A percentile compares a stretch with the other conserved stretches of the same genome.
These are phyloP conservation scores for Muntiacus reevesi DNA, from an alignment of 2,113 vertebrate species.

Conservation along the genomic window DNA sequence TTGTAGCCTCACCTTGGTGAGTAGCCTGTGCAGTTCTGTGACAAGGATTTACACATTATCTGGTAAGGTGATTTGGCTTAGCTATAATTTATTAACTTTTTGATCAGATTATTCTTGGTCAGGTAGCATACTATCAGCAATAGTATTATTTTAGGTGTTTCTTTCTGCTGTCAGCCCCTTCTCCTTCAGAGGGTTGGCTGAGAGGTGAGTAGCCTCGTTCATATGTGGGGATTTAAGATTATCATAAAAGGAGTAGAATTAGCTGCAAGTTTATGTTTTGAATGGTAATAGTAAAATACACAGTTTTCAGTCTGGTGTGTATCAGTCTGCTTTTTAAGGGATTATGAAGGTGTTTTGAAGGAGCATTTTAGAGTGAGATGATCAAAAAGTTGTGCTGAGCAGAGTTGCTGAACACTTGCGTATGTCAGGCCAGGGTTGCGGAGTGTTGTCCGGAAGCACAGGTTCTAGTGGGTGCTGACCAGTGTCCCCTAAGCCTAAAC, in stretches of 20 bases:
- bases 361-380: not conserved
- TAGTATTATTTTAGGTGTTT: rapidly evolving
- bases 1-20: not conserved
- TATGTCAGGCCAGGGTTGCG: not conserved
- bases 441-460: not conserved
- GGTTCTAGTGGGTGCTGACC: not conserved
- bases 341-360: not conserved
- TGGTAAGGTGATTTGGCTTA: not conserved
- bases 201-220: not conserved
- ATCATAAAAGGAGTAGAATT: not conserved
- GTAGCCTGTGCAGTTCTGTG: not conserved
- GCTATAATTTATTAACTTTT: not conserved
- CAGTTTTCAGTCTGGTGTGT: not conserved
- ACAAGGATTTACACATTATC: not conserved
- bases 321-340: not conserved
- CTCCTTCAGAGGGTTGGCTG: not conserved
- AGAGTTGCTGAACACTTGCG: not conserved
- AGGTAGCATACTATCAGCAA: not conserved
- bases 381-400: not conserved
- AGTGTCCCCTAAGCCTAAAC: not conserved
- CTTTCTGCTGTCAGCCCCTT: not conserved
- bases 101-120: not conserved
- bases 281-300: not conserved
- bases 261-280: not conserved
- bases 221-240: not conserved